Evolutionary conservation across 2,113 vertebrate genomes (phyloP).

Genomic region (Chunga burmeisteri): DNA sequence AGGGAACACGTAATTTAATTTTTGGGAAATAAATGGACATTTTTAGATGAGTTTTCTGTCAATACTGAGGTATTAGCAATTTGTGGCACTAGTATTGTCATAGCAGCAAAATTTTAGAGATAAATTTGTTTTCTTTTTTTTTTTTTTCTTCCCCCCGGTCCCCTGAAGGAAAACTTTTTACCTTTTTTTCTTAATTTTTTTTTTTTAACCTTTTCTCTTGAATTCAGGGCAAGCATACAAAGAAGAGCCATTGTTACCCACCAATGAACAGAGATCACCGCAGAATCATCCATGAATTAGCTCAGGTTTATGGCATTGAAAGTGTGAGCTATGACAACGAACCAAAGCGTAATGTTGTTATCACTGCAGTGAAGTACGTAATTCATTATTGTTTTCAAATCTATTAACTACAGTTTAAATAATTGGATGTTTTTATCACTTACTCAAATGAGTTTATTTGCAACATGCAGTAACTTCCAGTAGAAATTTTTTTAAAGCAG

Average conservation of each 20-base stretch:
- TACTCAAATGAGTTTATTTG: not conserved
- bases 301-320: slow-evolving; percentile 90
- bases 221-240: slow-evolving; percentile 87
- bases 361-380: slow-evolving; percentile 90
- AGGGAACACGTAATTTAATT: not conserved
- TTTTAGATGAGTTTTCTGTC: not conserved
- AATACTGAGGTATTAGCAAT: not conserved
- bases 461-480: not conserved
- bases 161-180: not conserved
- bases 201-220: not conserved
- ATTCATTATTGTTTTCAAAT: not conserved
- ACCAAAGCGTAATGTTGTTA: slow-evolving; percentile 93
- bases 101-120: not conserved
- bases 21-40: not conserved
- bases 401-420: not conserved
- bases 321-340: slow-evolving; percentile 97
- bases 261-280: slow-evolving; percentile 97
- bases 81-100: not conserved
- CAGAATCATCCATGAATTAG: slow-evolving; percentile 92
- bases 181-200: not conserved
- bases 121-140: not conserved
- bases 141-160: not conserved
- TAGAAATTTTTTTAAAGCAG: not conserved
- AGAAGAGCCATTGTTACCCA: slow-evolving; percentile 91
- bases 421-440: not conserved